Base-by-base conservation (phyloP, 2,797 vertebrate species). In the Eremophila alpestris region DNA sequence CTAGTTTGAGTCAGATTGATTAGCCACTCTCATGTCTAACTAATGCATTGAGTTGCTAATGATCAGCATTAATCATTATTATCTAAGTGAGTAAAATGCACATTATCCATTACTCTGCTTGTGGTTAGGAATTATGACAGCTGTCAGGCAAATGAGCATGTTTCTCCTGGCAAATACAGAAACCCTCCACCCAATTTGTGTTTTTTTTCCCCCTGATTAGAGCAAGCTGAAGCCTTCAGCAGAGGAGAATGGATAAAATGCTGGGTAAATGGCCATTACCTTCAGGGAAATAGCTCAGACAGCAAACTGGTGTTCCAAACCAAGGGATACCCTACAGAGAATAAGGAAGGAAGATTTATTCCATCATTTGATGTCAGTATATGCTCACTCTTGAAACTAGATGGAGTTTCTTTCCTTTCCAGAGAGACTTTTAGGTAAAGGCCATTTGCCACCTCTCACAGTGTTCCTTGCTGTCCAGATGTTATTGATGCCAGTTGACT, bases 311-410 rank as follows among this genome's bases (percentile, higher is more conserved):
- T 75, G 8, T 59, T 84, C 77, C 65, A 78, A 65, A 70, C 17
- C 0, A 6, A 64, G 46, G 32, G 24, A 29, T 43, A 45, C 68
- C 55, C 64, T 71, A 13, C n/a, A 69, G 62, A 69, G n/a, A 78
- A 23, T 3, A 69, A 54, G 23, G 45, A 69, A 75, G 43, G 41
- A 67, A 77, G 59, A 32, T 48, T 13, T 54, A 27, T 92, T 88
- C 41, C 12, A 75, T 77, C 77, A 56, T 92, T 92, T 62, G 74
- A 62, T 93, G 70, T 93, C 94, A 84, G 46, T 92, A 65, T 86
- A 51, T 59, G 45, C 64, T 89, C 20, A 54, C 27, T 91, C 17
- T 77, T 74, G 73, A 82, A 93, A 81, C 18, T 20, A 41, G 9
- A 21, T 5, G 4, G 14, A 17, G 1, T 27, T 75, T 54, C 56